Base-by-base conservation (phyloP, 2,888 invertebrate genomes). In the Diadegma fenestrale region DNA sequence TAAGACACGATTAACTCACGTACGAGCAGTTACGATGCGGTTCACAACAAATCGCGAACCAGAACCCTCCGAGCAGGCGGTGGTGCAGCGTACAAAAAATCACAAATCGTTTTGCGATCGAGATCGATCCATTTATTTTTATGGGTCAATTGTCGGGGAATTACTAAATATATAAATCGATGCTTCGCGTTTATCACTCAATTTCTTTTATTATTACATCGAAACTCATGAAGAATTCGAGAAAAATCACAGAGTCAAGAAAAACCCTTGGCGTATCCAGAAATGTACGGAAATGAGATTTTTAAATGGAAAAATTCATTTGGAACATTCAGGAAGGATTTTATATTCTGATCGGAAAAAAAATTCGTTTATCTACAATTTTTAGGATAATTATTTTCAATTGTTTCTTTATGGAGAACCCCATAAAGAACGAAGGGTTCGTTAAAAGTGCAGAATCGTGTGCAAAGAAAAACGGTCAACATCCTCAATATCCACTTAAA, bases 111-210 rank as follows among this genome's bases (percentile, higher is more conserved):
- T 68, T 26, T 26, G 43, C 26, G n/a, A 68, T 45, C 68, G 68
- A 41, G 68, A 68, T 45, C 45, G 68, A 68, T 68, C 43, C 17
- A 68, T 68, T 41, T 8, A 43, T 45, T 68, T 37, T 26, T 68
- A 68, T 68, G 26, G 68, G 26, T 17, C 68, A 68, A 43, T 45
- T 22, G 17, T 26, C 26, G 22, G 2, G 45, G 43, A 43, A 26
- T 26, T 41, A 17, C 14, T n/a, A 7, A 12, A 43, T 26, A 45
- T 17, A 30, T 45, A 12, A 26, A 26, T 37, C 43, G 43, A 68
- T 45, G 12, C 26, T 37, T n/a, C 26, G 10, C 10, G 58, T 26
- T 58, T 58, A 58, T 58, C 58, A 58, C 58, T 58, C 58, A 26
- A 58, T 58, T 26, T 6, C 1, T 26, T 1, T 14, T 3, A 14